phyloP scores from a whole-genome alignment of 2,797 vertebrate genomes.

The Carduelis carduelis region DNA sequence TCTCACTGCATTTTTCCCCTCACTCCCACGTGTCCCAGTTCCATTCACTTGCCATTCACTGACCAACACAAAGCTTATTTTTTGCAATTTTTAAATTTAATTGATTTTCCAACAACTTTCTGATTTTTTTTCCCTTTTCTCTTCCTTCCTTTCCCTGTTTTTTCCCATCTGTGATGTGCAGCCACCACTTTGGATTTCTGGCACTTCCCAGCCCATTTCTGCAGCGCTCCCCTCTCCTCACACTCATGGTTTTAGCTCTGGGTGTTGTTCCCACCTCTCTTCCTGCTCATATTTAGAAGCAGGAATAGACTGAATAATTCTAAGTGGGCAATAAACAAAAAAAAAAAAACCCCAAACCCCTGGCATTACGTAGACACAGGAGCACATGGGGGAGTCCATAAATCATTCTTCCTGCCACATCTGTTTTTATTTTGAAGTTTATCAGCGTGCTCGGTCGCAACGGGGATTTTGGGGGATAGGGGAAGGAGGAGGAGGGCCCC shows the following conservation, averaged over 20 bases:
- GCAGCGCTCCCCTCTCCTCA: background rate
- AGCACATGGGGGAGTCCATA: slow-evolving; percentile 30
- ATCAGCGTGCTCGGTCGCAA: slow-evolving; percentile 71
- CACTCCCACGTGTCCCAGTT: background rate
- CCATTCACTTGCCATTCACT: background rate
- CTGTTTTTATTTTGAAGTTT: slow-evolving; percentile 80
- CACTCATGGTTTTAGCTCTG: background rate
- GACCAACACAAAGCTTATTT: background rate
- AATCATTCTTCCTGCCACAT: slow-evolving; percentile 72
- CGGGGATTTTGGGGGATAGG: slow-evolving; percentile 28
- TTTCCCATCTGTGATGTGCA: background rate
- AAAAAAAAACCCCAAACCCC: background rate
- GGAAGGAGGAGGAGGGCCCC: slow-evolving; percentile 4
- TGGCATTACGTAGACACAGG: background rate
- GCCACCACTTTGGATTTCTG: background rate
- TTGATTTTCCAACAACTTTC: background rate
- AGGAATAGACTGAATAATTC: slow-evolving; percentile 28
- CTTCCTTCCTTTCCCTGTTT: background rate
- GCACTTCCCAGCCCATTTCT: background rate
- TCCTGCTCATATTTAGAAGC: background rate
- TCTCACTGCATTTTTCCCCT: background rate
- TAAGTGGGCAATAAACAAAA: slow-evolving; percentile 18
- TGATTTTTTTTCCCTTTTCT: background rate
- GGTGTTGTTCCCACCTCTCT: background rate
- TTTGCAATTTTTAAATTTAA: background rate